Conservation (phyloP, 2,797 vertebrate species). For the Muscicapa striata region DNA sequence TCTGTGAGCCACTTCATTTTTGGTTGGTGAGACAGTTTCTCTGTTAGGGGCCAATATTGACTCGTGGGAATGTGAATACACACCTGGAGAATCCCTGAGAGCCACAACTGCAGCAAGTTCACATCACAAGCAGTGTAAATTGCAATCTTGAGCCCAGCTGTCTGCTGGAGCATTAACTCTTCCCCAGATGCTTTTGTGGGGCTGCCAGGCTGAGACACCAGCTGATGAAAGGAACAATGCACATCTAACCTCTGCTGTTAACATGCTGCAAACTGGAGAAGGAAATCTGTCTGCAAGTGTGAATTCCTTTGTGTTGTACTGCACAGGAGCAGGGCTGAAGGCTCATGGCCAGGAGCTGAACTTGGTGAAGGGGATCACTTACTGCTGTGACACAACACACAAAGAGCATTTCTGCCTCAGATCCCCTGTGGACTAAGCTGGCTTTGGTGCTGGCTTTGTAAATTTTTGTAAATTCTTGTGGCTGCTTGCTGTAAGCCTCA, state of each 20-base stretch:
- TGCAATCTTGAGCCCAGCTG: neutral
- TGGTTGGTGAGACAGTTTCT: neutral
- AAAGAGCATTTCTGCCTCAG: neutral
- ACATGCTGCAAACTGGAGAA: neutral
- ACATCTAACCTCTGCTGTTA: neutral
- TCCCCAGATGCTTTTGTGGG: neutral
- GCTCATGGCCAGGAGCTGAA: neutral
- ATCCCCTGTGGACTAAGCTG: neutral
- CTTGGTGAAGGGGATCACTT: neutral
- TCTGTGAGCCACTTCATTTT: neutral
- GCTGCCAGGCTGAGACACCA: neutral
- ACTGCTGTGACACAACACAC: neutral
- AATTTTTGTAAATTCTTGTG: neutral
- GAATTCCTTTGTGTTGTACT: neutral
- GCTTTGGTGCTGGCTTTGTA: neutral
- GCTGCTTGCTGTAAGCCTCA: neutral
- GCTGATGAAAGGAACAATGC: neutral
- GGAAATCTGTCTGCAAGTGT: neutral
- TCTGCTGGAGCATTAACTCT: neutral
- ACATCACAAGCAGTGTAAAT: neutral
- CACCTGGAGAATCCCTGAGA: neutral
- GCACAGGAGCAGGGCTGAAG: fast-evolving
- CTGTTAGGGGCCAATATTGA: neutral
- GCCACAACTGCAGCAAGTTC: neutral
- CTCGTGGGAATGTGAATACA: fast-evolving